Evolutionary conservation across 2,888 invertebrate genomes (phyloP), one percentile per base, ranked within the genome.

Genomic region (Cryptocephalus moraei): DNA sequence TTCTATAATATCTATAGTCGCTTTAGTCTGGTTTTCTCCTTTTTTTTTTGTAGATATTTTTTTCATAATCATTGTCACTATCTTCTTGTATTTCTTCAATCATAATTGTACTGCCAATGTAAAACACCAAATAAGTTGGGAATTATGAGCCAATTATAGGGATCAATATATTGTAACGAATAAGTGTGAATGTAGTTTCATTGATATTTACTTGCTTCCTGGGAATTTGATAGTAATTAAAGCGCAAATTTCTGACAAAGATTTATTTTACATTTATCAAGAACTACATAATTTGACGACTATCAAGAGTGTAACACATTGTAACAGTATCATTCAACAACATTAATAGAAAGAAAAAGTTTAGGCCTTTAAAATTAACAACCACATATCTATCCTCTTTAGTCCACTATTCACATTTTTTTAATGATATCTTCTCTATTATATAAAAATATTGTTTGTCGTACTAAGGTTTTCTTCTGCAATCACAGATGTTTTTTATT

Each of bases 191-290:
- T n/a, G n/a, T n/a, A n/a, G n/a, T n/a, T n/a, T n/a, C n/a, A n/a
- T n/a, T n/a, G n/a, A n/a, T n/a, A n/a, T n/a, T n/a, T n/a, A n/a
- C n/a, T n/a, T n/a, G n/a, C n/a, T n/a, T n/a, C n/a, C n/a, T n/a
- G n/a, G n/a, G n/a, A n/a, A n/a, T n/a, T n/a, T n/a, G n/a, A n/a
- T n/a, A n/a, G n/a, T n/a, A 22, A 22, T 22, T 6, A 22, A 22
- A 22, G 22, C 22, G 22, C 6, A 22, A 22, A 2, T 22, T 22
- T 22, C 22, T 22, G 48, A 48, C 48, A 53, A 52, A 56, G 54
- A 57, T 64, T 61, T 62, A 62, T 63, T 63, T 56, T 65, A 63
- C 63, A 65, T 57, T 60, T 65, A 64, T 60, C 55, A 59, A 64
- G 63, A 65, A 62, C 61, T 64, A 65, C 63, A 63, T 60, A 56